phyloP scores from a whole-genome alignment of 2,888 invertebrate genomes.

The Leptinotarsa rubiginosa region DNA sequence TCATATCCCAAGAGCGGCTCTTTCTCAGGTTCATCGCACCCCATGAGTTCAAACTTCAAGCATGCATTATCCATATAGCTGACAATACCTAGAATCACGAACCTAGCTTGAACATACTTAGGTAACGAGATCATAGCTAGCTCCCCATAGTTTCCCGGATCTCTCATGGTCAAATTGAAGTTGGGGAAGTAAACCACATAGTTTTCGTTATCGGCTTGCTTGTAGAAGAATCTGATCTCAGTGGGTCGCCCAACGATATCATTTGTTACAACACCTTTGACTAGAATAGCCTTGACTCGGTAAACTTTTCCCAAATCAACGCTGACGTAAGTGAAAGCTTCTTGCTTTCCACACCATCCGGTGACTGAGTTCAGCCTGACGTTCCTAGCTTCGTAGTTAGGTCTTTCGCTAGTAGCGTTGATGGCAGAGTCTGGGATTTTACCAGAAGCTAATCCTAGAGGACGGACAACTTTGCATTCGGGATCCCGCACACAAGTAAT shows the following conservation, averaged over 20 bases:
- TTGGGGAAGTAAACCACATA: conserved; percentile 98
- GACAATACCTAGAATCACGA: conserved; percentile 92
- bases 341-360: conserved; percentile 97
- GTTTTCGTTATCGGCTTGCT: conserved; percentile 92
- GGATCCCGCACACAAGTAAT: conserved; percentile 92
- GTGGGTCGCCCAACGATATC: conserved; percentile 96
- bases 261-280: conserved; percentile 94
- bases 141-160: conserved; percentile 97
- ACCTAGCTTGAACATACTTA: conserved; percentile 92
- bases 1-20: conserved; percentile 92
- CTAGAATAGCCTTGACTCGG: conserved; percentile 90
- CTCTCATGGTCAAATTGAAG: conserved; percentile 92
- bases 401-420: conserved; percentile 92
- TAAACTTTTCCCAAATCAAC: conserved; percentile 95
- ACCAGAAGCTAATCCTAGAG: conserved; percentile 79
- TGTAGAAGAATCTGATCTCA: conserved; percentile 96
- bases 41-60: conserved; percentile 95
- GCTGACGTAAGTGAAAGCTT: conserved; percentile 95
- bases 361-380: conserved; percentile 92
- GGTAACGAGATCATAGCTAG: conserved; percentile 95
- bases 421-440: conserved; percentile 94
- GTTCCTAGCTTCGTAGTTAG: conserved; percentile 91
- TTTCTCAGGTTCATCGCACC: conserved; percentile 87
- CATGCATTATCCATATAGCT: conserved; percentile 98
- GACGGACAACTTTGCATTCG: conserved; percentile 92